phyloP scores from a whole-genome alignment of 2,113 vertebrate genomes.

The Clupea harengus region DNA sequence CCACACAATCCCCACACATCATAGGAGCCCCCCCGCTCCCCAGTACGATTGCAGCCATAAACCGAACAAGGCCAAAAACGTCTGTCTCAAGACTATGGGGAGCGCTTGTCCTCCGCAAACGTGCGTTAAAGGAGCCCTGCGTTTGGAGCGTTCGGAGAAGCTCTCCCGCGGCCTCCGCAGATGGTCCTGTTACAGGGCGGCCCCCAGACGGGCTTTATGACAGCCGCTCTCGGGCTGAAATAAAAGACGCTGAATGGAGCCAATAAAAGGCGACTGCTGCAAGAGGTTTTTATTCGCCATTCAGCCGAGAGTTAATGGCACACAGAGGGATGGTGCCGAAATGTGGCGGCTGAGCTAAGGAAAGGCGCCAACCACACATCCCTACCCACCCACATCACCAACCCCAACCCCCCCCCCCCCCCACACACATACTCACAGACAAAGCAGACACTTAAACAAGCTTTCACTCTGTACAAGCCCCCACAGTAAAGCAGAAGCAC shows the following conservation, averaged over 20 bases:
- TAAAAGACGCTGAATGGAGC: conserved; percentile 53
- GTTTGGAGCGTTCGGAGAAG: conserved; percentile 3
- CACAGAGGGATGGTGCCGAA: conserved; percentile 26
- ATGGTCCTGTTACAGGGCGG: conserved; percentile 69
- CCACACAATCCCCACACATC: neutral
- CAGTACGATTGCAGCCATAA: conserved; percentile 40
- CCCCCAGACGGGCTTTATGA: conserved; percentile 49
- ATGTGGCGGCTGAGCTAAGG: conserved; percentile 28
- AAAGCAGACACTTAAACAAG: neutral
- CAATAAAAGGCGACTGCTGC: conserved; percentile 53
- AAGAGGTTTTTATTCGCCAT: conserved; percentile 23
- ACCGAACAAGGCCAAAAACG: conserved; percentile 36
- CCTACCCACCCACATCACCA: neutral
- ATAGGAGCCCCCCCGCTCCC: neutral
- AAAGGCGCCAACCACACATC: neutral
- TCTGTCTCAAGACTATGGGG: conserved; percentile 50
- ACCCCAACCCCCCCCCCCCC: neutral
- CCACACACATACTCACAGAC: neutral
- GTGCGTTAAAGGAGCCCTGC: conserved; percentile 29
- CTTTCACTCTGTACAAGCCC: neutral
- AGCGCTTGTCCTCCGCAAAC: conserved; percentile 62
- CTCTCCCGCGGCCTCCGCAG: conserved; percentile 65
- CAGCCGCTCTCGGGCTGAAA: conserved; percentile 39
- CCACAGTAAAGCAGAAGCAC: neutral
- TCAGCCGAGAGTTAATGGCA: conserved; percentile 34